phyloP scores from a whole-genome alignment of 2,888 invertebrate genomes.

The Choreutis nemorana region DNA sequence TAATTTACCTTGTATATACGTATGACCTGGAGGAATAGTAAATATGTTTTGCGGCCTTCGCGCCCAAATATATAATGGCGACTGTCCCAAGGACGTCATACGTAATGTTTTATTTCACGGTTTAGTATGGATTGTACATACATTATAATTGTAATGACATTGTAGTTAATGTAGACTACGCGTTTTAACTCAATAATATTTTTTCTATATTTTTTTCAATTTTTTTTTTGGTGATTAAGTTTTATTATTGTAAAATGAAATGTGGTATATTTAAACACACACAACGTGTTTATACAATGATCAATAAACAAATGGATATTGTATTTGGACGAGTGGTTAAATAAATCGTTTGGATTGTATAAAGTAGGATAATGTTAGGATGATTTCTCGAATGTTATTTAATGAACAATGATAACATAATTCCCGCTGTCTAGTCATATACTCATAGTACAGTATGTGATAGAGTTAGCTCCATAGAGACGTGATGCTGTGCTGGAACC shows the following conservation, averaged over 20 bases:
- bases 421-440: conserved; percentile 51
- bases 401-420: conserved; percentile 17
- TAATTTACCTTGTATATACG: conserved; percentile 62
- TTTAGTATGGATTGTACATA: conserved; percentile 58
- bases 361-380: conserved; percentile 50
- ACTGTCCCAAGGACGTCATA: conserved; percentile 45
- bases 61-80: conserved; percentile 25
- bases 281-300: too few species aligned
- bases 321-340: too few species aligned
- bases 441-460: conserved; percentile 38
- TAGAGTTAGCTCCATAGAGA: conserved; percentile 31
- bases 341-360: too few species aligned
- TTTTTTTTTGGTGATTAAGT: too few species aligned
- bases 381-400: conserved; percentile 17
- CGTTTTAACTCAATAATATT: conserved; percentile 25
- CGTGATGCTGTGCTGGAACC: conserved; percentile 32
- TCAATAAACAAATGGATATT: too few species aligned
- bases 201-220: too few species aligned
- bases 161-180: conserved; percentile 44
- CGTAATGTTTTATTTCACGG: conserved; percentile 39
- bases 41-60: conserved; percentile 49
- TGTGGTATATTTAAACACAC: too few species aligned
- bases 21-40: conserved; percentile 51
- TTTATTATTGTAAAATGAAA: too few species aligned
- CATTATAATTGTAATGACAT: conserved; percentile 33